A percentile compares a stretch with the other conserved stretches of the same genome.
Evolutionary conservation across 2,113 vertebrate genomes (phyloP).

Genomic region (Varanus komodoensis): DNA sequence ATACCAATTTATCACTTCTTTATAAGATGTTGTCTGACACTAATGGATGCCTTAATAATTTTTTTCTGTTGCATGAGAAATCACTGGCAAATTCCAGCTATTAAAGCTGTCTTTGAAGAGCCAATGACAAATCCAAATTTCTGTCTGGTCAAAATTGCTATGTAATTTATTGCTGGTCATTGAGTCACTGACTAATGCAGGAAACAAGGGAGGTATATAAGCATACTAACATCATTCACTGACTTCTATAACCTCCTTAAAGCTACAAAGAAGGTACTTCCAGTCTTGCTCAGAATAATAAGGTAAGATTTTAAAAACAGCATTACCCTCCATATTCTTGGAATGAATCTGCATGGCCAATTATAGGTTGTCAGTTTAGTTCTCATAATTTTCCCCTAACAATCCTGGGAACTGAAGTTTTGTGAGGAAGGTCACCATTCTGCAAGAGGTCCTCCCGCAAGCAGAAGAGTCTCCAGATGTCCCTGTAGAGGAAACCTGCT

Average conservation of each 20-base stretch:
- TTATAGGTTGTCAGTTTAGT: neutral
- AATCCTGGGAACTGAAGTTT: neutral
- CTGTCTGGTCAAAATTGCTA: neutral
- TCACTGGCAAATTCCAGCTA: neutral
- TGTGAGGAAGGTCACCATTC: neutral
- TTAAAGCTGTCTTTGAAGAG: neutral
- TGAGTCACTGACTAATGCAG: slow-evolving; percentile 9
- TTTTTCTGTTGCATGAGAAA: neutral
- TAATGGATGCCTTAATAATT: neutral
- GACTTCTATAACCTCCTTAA: neutral
- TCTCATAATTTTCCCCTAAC: neutral
- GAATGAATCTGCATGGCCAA: neutral
- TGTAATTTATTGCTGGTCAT: neutral
- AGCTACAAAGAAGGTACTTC: neutral
- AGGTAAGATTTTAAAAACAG: slow-evolving; percentile 1
- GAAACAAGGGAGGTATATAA: slow-evolving; percentile 12
- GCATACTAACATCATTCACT: neutral
- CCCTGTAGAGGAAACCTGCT: neutral
- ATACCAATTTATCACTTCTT: neutral
- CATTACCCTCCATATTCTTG: neutral
- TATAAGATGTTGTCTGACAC: neutral
- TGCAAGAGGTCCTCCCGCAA: neutral
- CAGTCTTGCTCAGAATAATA: neutral
- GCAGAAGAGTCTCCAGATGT: neutral
- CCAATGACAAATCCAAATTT: neutral